phyloP scores from a whole-genome alignment of 1,140 invertebrate genomes.

The Apolygus lucorum region DNA sequence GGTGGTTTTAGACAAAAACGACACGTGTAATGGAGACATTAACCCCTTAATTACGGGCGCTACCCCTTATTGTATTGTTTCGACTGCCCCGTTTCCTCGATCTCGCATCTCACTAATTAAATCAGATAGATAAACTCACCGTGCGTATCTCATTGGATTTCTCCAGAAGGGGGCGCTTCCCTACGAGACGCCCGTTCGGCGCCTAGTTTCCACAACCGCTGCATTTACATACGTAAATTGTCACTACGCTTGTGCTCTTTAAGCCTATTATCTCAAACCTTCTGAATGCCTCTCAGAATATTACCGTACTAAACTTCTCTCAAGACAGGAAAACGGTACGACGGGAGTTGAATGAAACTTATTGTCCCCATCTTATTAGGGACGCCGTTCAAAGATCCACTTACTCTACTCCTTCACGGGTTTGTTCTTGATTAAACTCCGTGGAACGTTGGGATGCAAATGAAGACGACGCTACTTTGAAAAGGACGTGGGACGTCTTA shows the following conservation, averaged over 20 bases:
- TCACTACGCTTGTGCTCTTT: neutral
- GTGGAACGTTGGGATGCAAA: neutral
- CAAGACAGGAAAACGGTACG: neutral
- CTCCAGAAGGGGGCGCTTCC: neutral
- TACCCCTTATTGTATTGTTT: neutral
- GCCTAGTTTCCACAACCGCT: constrained; percentile 1
- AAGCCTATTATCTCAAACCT: constrained; percentile 3
- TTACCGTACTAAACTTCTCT: neutral
- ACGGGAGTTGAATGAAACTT: constrained; percentile 8
- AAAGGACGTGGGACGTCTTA: too few relatives aligned
- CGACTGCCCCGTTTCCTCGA: neutral
- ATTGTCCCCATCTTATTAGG: constrained; percentile 11
- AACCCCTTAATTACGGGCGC: constrained; percentile 8
- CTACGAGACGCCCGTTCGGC: neutral
- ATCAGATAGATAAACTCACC: constrained; percentile 15
- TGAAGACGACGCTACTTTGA: neutral
- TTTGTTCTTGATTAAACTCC: neutral
- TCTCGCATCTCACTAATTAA: constrained; percentile 13
- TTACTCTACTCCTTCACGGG: neutral
- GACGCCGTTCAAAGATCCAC: neutral
- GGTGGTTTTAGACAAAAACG: constrained; percentile 5
- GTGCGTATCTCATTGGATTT: constrained; percentile 11
- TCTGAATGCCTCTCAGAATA: neutral
- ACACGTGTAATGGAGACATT: constrained; percentile 15
- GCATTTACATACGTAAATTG: constrained; percentile 14